Evolutionary conservation across 2,113 vertebrate genomes (phyloP), one percentile per base, ranked within the genome.

Genomic region (Nycticorax nycticorax): DNA sequence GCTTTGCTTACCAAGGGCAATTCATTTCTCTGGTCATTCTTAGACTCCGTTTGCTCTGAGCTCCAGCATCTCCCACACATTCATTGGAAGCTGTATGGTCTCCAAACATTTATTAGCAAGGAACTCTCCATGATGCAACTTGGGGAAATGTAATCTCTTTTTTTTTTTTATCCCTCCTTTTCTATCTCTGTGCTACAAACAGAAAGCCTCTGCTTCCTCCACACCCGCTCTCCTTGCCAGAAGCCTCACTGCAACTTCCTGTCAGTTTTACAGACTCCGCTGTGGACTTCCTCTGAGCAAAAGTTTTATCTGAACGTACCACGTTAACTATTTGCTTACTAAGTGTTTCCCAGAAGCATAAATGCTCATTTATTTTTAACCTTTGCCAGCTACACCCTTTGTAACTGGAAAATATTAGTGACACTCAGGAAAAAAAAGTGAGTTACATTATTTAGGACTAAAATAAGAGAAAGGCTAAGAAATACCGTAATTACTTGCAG

Each of bases 171-270:
- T 86, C 81, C 53, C 16, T 93, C 53, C 16, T 93, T 77, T 72
- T 73, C 91, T 92, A 57, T 95, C 89, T 93, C 43, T 91, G 90
- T 73, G 72, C 66, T 66, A 72, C 79, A 59, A 64, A 55, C 72
- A 86, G 82, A 74, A 53, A 90, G 88, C 33, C 66, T 48, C 53
- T 53, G 95, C 89, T 94, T 87, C 93, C 94, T 95, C 93, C 86
- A 92, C 97, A 96, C 95, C 94, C 96, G 74, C 87, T 77, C 84
- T 43, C 47, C 93, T 33, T 67, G 82, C 96, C 96, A 94, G 90
- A 60, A 93, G 72, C 74, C 88, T 79, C 85, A 33, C 45, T 96
- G 94, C 95, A 95, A 95, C 95, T 97, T 97, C 96, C 97, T 95
- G 96, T 66, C 93, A 79, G 91, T 92, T 89, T 96, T 59, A 90